Percentiles rank a stretch among this genome's conserved stretches.
Conservation (phyloP, 2,797 vertebrate species). For the Catostomus latipinnis region DNA sequence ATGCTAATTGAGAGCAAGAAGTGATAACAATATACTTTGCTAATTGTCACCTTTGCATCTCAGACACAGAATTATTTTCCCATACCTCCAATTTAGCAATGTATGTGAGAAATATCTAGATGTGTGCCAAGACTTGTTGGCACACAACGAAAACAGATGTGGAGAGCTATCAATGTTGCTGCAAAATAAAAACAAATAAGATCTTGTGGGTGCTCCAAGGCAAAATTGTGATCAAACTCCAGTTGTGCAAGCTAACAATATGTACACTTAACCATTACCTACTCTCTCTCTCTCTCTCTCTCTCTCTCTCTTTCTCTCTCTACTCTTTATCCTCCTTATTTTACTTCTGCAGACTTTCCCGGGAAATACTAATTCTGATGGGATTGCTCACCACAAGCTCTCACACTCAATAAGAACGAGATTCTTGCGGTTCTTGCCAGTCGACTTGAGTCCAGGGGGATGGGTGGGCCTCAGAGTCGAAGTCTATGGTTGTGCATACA, state of each 20-base stretch:
- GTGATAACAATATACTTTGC: too few species aligned
- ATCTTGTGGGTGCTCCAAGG: neutral
- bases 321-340: constrained; percentile 33
- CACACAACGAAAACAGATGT: neutral
- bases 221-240: neutral
- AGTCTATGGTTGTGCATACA: constrained; percentile 91
- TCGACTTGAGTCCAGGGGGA: constrained; percentile 86
- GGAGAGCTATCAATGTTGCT: too few species aligned
- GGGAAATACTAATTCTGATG: constrained; percentile 91
- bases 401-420: constrained; percentile 84
- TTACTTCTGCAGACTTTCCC: constrained; percentile 80
- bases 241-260: neutral
- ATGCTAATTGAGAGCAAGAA: too few species aligned
- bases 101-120: neutral
- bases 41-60: too few species aligned
- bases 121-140: neutral
- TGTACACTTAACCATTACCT: too few species aligned
- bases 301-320: constrained; percentile 47
- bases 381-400: constrained; percentile 89
- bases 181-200: too few species aligned
- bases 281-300: constrained; percentile 15
- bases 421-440: constrained; percentile 87
- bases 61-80: too few species aligned
- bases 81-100: too few species aligned
- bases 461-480: constrained; percentile 90